Percentiles rank a stretch among this genome's conserved stretches.
Evolutionary conservation across 2,113 vertebrate species (phyloP).

Genomic region (Silurus asotus): DNA sequence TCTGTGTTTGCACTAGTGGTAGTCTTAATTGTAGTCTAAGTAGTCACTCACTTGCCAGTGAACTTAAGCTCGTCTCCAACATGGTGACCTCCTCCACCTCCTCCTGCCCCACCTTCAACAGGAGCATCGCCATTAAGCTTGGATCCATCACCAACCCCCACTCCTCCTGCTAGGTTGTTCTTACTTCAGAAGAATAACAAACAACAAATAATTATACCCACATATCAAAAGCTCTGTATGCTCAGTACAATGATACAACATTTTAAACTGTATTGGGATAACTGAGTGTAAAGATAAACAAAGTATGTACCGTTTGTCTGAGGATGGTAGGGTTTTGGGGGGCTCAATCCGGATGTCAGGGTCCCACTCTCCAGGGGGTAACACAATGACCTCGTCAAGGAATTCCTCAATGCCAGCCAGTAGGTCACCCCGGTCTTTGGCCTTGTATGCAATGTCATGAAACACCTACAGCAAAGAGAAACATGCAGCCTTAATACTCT

Average conservation of each 20-base stretch:
- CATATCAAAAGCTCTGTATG: not conserved
- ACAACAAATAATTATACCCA: not conserved
- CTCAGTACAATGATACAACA: not conserved
- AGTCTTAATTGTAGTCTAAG: not conserved
- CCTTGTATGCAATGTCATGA: slow-evolving; percentile 98
- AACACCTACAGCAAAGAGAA: slow-evolving; percentile 79
- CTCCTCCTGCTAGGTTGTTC: slow-evolving; percentile 84
- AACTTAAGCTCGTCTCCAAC: slow-evolving; percentile 86
- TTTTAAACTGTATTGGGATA: not conserved
- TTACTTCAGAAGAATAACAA: slow-evolving; percentile 73
- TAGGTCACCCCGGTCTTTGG: slow-evolving; percentile 89
- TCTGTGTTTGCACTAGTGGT: not conserved
- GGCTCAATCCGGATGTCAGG: slow-evolving; percentile 97
- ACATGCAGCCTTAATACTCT: not conserved
- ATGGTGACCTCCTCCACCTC: slow-evolving; percentile 83
- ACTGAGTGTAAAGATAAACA: not conserved
- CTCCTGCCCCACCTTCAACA: slow-evolving; percentile 78
- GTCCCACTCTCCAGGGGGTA: slow-evolving; percentile 97
- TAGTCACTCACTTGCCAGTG: slow-evolving; percentile 79
- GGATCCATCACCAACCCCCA: slow-evolving; percentile 78
- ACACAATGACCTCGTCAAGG: slow-evolving; percentile 95
- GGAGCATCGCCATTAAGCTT: slow-evolving; percentile 92
- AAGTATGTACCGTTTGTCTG: slow-evolving; percentile 87
- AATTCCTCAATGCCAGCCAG: slow-evolving; percentile 97
- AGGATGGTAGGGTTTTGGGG: slow-evolving; percentile 92